Evolutionary conservation across 2,797 vertebrate species (phyloP).

Genomic region (Acrossocheilus fasciatus): DNA sequence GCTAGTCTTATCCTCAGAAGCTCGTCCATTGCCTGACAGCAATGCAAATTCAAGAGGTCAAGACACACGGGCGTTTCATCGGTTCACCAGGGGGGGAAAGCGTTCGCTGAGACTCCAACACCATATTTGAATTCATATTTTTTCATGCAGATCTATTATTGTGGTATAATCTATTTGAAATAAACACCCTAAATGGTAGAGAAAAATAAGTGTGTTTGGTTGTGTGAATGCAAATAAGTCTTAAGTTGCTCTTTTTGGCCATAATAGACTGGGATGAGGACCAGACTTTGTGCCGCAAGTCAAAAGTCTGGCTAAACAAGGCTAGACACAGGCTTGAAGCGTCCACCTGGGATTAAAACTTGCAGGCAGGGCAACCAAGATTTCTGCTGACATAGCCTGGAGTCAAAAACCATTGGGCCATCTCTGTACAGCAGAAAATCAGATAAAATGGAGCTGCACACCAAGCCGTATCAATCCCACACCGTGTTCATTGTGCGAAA

Average conservation of each 20-base stretch:
- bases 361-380: neutral
- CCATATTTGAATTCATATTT: neutral
- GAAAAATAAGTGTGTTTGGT: neutral
- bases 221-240: neutral
- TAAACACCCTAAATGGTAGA: neutral
- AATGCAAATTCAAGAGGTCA: conserved; percentile 1
- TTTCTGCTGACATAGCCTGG: conserved; percentile 26
- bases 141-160: neutral
- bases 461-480: conserved; percentile 1
- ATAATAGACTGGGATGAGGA: neutral
- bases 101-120: neutral
- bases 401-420: conserved; percentile 18
- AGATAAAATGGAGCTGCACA: conserved; percentile 20
- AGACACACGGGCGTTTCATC: neutral
- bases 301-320: conserved; percentile 9
- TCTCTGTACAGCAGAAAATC: conserved; percentile 20
- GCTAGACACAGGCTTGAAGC: conserved; percentile 5
- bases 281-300: conserved; percentile 5
- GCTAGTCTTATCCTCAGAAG: neutral
- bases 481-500: neutral
- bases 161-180: neutral
- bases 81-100: neutral
- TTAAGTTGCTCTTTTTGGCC: neutral
- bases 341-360: conserved; percentile 28
- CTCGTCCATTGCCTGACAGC: neutral